Conservation (phyloP, 2,113 vertebrate species). For the Dasyprocta punctata region DNA sequence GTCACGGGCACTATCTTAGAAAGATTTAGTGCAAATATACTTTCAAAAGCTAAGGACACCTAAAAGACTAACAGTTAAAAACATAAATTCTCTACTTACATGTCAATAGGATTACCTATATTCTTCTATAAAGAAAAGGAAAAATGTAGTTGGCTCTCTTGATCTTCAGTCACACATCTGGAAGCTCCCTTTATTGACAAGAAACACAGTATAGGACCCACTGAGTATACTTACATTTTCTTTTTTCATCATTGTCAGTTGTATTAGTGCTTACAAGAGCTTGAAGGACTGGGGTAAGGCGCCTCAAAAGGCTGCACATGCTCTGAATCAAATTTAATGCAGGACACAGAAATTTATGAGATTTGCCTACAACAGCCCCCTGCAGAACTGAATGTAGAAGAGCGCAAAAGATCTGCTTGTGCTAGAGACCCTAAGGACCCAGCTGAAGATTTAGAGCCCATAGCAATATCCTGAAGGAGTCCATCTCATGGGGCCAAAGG, state of each 20-base stretch:
- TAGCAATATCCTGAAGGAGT: too few relatives aligned
- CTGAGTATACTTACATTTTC: neutral
- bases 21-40: constrained; percentile 5
- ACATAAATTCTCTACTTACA: neutral
- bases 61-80: neutral
- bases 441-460: too few relatives aligned
- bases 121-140: neutral
- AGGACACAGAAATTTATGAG: too few relatives aligned
- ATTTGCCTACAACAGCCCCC: too few relatives aligned
- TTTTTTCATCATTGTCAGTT: neutral
- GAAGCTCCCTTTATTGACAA: neutral
- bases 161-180: neutral
- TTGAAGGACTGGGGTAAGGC: too few relatives aligned
- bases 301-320: too few relatives aligned
- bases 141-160: neutral
- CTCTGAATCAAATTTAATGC: too few relatives aligned
- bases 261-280: too few relatives aligned
- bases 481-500: too few relatives aligned
- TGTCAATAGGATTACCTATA: neutral
- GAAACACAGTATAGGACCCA: neutral
- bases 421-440: too few relatives aligned
- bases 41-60: neutral
- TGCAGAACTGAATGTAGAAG: too few relatives aligned
- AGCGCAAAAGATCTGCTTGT: too few relatives aligned
- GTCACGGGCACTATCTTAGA: neutral